Percentiles rank a stretch among this genome's conserved stretches.
Conservation (phyloP, 2,888 invertebrate species). For the Ecdyonurus torrentis region DNA sequence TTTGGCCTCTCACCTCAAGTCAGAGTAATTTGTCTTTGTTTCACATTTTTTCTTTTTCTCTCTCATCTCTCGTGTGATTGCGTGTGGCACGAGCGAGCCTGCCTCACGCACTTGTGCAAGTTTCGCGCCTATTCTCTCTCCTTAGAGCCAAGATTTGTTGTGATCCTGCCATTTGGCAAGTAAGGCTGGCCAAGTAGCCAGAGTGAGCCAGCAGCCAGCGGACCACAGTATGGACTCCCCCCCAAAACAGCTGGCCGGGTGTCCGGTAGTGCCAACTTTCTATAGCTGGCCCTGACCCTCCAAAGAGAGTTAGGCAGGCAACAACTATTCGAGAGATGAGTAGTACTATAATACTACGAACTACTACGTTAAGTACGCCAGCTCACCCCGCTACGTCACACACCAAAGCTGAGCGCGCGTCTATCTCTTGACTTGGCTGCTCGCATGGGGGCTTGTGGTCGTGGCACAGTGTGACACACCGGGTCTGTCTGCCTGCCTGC, state of each 20-base stretch:
- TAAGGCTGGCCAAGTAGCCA: slow-evolving; percentile 16
- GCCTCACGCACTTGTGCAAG: slow-evolving; percentile 1
- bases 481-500: not conserved
- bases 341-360: not conserved
- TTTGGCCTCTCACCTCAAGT: not conserved
- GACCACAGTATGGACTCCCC: not conserved
- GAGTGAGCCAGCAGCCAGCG: slow-evolving; percentile 7
- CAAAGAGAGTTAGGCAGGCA: slow-evolving; percentile 14
- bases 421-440: no score
- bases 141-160: slow-evolving; percentile 12
- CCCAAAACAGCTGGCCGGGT: not conserved
- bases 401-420: not conserved
- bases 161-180: slow-evolving; percentile 14
- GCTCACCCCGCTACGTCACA: not conserved
- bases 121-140: slow-evolving; percentile 5
- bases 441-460: no score
- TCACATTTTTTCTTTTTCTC: not conserved
- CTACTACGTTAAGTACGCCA: not conserved
- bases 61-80: not conserved
- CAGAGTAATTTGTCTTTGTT: not conserved
- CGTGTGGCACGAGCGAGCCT: not conserved
- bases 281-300: not conserved
- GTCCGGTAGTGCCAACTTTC: not conserved
- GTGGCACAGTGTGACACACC: no score
- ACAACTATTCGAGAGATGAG: not conserved